phyloP scores from a whole-genome alignment of 1,140 invertebrate genomes.

The Zaprionus taronus region DNA sequence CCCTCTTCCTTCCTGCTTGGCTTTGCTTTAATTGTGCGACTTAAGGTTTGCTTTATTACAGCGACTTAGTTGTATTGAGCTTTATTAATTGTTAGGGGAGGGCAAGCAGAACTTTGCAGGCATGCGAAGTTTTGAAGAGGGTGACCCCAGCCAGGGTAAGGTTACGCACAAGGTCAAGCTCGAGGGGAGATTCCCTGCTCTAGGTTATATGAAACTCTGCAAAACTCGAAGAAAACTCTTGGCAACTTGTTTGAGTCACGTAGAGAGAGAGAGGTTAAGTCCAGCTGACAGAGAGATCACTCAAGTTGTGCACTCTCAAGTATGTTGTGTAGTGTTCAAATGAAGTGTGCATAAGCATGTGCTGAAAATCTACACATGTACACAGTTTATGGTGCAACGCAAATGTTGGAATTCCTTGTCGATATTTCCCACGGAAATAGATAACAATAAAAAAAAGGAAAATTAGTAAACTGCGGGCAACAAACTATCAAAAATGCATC shows the following conservation, averaged over 20 bases:
- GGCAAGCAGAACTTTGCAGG: background rate
- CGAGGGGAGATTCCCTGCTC: slow-evolving; percentile 3
- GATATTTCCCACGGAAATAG: slow-evolving; percentile 12
- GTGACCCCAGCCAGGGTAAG: slow-evolving; percentile 12
- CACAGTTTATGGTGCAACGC: background rate
- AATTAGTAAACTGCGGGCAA: slow-evolving; percentile 25
- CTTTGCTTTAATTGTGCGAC: slow-evolving; percentile 76
- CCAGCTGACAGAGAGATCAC: slow-evolving; percentile 43
- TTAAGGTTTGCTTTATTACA: slow-evolving; percentile 74
- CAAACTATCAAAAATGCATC: slow-evolving; percentile 39
- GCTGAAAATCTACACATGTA: background rate
- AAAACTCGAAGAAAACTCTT: background rate
- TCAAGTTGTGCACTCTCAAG: background rate
- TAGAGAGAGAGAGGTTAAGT: slow-evolving; percentile 17
- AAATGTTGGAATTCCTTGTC: background rate
- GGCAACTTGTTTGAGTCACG: slow-evolving; percentile 5
- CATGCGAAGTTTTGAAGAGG: slow-evolving; percentile 36
- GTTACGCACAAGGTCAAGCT: slow-evolving; percentile 42
- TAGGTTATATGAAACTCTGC: background rate
- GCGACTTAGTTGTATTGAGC: slow-evolving; percentile 64
- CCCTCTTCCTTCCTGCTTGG: background rate
- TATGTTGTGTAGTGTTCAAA: background rate
- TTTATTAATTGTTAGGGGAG: slow-evolving; percentile 71
- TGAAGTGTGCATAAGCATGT: background rate
- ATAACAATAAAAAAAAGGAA: slow-evolving; percentile 8